A percentile compares a stretch with the other conserved stretches of the same genome.
Conservation (phyloP, 2,113 vertebrate species). For the Rhinolophus ferrumequinum region DNA sequence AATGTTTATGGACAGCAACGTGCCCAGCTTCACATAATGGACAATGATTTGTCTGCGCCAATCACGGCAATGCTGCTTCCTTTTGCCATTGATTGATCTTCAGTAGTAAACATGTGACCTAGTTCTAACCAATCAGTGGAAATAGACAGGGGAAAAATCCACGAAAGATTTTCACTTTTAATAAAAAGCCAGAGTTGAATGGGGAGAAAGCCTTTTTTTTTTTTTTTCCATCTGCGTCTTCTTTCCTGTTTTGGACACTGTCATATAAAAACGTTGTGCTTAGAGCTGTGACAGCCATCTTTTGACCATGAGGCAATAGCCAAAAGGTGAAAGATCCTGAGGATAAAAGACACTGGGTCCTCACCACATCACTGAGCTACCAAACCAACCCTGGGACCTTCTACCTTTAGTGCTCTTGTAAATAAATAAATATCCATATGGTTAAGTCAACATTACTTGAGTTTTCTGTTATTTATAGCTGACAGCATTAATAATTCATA, state of each 20-base stretch:
- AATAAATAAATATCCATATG: background rate
- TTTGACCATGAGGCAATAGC: background rate
- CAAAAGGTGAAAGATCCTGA: background rate
- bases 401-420: background rate
- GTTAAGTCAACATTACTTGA: background rate
- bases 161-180: background rate
- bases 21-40: background rate
- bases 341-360: background rate
- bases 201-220: background rate
- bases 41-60: background rate
- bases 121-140: background rate
- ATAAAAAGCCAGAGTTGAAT: conserved; percentile 2
- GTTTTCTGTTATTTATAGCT: background rate
- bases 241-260: background rate
- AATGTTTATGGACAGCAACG: background rate
- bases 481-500: conserved; percentile 11
- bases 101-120: background rate
- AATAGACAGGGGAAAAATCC: background rate
- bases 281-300: background rate
- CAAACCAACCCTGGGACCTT: background rate
- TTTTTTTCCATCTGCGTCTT: background rate
- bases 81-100: background rate
- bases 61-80: background rate
- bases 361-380: background rate
- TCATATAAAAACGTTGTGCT: background rate